phyloP scores from a whole-genome alignment of 2,888 invertebrate genomes.

The Apotomis turbidana region DNA sequence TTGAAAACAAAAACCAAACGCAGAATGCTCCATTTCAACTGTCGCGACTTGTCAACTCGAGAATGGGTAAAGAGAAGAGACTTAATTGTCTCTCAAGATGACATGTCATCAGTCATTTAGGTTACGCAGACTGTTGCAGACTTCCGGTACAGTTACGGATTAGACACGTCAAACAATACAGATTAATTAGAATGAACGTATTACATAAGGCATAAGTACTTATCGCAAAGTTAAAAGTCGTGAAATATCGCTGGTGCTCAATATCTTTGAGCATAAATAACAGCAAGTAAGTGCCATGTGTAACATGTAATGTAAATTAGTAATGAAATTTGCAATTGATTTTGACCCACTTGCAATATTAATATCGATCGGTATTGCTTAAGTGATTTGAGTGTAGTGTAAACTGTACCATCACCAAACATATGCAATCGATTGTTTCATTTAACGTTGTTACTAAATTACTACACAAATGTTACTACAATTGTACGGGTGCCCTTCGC shows the following conservation, averaged over 20 bases:
- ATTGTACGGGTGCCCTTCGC: too few relatives aligned
- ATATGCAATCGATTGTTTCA: too few relatives aligned
- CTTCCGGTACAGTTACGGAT: slow-evolving; percentile 53
- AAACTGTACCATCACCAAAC: too few relatives aligned
- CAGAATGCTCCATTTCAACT: slow-evolving; percentile 35
- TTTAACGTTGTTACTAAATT: too few relatives aligned
- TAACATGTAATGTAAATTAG: background rate
- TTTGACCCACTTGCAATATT: background rate
- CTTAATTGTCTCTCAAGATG: slow-evolving; percentile 54
- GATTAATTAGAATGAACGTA: slow-evolving; percentile 17
- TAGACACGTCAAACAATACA: slow-evolving; percentile 19
- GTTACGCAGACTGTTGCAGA: slow-evolving; percentile 60
- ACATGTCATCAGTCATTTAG: slow-evolving; percentile 58
- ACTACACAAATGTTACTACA: too few relatives aligned
- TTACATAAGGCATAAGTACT: too few relatives aligned
- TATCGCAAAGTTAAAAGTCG: slow-evolving; percentile 15
- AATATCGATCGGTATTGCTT: background rate
- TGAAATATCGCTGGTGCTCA: slow-evolving; percentile 6
- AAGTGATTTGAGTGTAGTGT: too few relatives aligned
- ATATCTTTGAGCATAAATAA: background rate
- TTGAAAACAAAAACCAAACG: slow-evolving; percentile 39
- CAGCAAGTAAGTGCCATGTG: background rate
- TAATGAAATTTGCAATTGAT: background rate
- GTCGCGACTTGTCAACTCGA: slow-evolving; percentile 43
- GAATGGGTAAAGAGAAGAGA: slow-evolving; percentile 43